Base-by-base conservation (phyloP, 2,797 vertebrate genomes). In the Acanthis flammea region DNA sequence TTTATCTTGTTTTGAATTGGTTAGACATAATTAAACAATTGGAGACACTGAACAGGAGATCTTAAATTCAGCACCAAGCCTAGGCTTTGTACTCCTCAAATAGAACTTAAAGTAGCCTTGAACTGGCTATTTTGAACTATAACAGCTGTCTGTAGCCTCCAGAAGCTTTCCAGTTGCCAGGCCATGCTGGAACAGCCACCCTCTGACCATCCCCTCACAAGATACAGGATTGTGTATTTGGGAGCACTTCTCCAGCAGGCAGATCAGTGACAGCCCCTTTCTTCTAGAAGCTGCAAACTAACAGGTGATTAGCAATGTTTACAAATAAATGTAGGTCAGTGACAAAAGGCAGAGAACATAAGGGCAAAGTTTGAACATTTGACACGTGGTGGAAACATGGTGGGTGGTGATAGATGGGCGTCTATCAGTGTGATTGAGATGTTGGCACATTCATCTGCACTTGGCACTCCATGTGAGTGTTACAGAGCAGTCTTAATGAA, bases 401-500 rank as follows among this genome's bases (percentile, higher is more conserved):
- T 80, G 47, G 25, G 57, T 9, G 15, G 50, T 75, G 71, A 82
- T 61, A 68, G 47, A 63, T 58, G 65, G 57, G 25, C 0, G 0
- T 67, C 75, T 74, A 3, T 54, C 72, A n/a, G 65, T n/a, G 17
- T 35, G 86, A 41, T 8, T 61, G 78, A 79, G 84, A n/a, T n/a
- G 57, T 0, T 66, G 78, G 33, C 65, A 48, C 18, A 0, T 50
- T 74, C 53, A 19, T 37, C 86, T 51, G 48, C 12, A 3, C 54
- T 86, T 24, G 82, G 51, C 37, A 65, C 39, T 86, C 35, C 58
- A 5, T 13, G 10, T 33, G 53, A 79, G 45, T 24, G 28, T n/a
- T 66, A 33, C 54, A 78, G 82, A 95, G 37, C 44, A 7, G 50
- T 27, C 58, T 48, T 86, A 78, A 86, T 91, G 86, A 90, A 93